A percentile compares a stretch with the other conserved stretches of the same genome.
Conservation (phyloP, 2,797 vertebrate genomes). For the Lithobates sylvaticus region DNA sequence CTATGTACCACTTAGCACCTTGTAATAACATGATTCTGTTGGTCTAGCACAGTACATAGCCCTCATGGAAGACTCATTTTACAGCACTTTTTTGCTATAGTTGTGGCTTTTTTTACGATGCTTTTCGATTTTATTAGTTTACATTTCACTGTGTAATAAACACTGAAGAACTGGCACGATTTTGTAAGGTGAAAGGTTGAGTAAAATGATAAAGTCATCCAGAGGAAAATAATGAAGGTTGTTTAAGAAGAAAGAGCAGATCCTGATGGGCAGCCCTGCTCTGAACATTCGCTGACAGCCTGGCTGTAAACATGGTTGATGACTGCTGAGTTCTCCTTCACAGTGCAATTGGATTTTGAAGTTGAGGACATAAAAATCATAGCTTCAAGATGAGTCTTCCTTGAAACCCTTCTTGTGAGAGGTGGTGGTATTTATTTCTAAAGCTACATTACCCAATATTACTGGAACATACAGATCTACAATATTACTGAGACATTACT, state of each 20-base stretch:
- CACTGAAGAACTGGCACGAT: neutral
- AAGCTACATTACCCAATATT: neutral
- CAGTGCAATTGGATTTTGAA: constrained; percentile 15
- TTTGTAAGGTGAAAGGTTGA: constrained; percentile 5
- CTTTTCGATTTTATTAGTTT: constrained; percentile 7
- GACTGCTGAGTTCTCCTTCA: neutral
- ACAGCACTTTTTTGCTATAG: neutral
- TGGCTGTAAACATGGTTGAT: constrained; percentile 6
- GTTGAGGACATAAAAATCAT: neutral
- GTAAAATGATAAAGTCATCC: constrained; percentile 3
- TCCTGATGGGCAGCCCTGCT: neutral
- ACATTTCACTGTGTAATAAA: constrained; percentile 10
- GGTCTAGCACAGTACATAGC: neutral
- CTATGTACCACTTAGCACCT: neutral
- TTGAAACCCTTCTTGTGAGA: neutral
- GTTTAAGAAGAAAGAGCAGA: neutral
- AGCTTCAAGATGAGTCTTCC: constrained; percentile 5
- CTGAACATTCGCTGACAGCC: neutral
- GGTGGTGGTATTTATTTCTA: constrained; percentile 3
- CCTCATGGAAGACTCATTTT: neutral
- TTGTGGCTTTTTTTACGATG: neutral
- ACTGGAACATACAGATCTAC: neutral
- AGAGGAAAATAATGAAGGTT: constrained; percentile 6
- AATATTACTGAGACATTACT: neutral
- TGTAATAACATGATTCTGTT: neutral